Percentiles rank a stretch among this genome's conserved stretches.
Evolutionary conservation across 37 sponge, comb jelly and placozoan genomes (phyloP).

Genomic region (Agelas oroides): DNA sequence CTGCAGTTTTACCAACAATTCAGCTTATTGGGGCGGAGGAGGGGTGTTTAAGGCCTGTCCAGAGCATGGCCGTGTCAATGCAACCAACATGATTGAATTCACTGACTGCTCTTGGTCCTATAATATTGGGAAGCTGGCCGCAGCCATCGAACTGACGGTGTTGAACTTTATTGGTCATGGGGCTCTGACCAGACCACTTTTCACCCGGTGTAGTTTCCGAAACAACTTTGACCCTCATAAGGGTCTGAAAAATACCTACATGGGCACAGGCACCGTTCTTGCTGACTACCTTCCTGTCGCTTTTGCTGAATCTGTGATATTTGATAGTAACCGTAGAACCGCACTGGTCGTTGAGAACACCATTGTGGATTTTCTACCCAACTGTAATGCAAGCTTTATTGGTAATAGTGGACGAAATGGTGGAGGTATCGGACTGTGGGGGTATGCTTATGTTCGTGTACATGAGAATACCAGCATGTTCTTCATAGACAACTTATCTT

Average conservation of each 20-base stretch:
- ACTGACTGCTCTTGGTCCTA: slow-evolving; percentile 30
- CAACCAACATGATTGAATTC: slow-evolving; percentile 29
- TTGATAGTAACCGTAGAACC: slow-evolving; percentile 7
- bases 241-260: too few relatives aligned
- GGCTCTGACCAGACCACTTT: background rate
- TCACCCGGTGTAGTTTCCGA: slow-evolving; percentile 36
- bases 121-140: slow-evolving; percentile 29
- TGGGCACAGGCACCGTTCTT: slow-evolving; percentile 32
- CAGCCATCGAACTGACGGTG: slow-evolving; percentile 21
- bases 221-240: slow-evolving; percentile 10
- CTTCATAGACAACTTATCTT: slow-evolving; percentile 37
- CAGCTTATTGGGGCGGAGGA: slow-evolving; percentile 53
- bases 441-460: slow-evolving; percentile 21
- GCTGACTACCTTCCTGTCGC: slow-evolving; percentile 27
- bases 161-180: slow-evolving; percentile 28
- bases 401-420: slow-evolving; percentile 33
- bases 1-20: background rate
- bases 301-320: background rate
- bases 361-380: background rate
- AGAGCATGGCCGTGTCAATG: background rate
- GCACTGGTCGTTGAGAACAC: slow-evolving; percentile 21
- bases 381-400: slow-evolving; percentile 11
- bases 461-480: background rate
- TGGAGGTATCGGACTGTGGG: slow-evolving; percentile 45
- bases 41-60: slow-evolving; percentile 18